These are phyloP conservation scores for Lobophora halterata DNA, from an alignment of 2,888 invertebrate species.

Conservation along the genomic window DNA sequence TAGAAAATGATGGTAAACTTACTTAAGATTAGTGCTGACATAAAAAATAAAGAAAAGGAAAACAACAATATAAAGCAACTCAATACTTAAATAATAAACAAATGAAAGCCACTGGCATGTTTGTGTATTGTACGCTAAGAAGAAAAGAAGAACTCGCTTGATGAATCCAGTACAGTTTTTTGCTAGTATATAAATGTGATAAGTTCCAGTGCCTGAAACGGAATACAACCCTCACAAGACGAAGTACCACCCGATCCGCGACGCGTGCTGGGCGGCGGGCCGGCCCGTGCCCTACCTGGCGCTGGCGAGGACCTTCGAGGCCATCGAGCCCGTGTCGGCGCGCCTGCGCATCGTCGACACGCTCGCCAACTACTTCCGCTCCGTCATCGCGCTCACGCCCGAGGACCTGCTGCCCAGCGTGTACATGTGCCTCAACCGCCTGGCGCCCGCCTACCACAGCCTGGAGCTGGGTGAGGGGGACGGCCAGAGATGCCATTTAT, in stretches of 20 bases:
- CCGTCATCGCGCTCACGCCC: constrained; percentile 93
- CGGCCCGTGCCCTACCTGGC: constrained; percentile 95
- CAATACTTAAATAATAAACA: too few species aligned
- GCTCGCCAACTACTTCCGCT: constrained; percentile 92
- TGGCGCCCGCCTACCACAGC: constrained; percentile 95
- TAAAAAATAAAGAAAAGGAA: too few species aligned
- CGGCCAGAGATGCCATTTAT: too few species aligned
- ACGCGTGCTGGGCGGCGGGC: constrained; percentile 89
- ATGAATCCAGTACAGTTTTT: too few species aligned
- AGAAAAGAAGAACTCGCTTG: too few species aligned
- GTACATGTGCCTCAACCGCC: constrained; percentile 96
- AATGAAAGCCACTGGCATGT: too few species aligned
- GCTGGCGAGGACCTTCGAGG: constrained; percentile 92
- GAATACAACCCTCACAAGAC: constrained; percentile 86
- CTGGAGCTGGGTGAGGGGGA: constrained; percentile 83
- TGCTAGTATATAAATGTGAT: too few species aligned
- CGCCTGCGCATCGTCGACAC: constrained; percentile 96
- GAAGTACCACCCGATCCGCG: constrained; percentile 90
- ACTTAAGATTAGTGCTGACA: too few species aligned
- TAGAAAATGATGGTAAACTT: too few species aligned
- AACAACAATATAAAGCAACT: too few species aligned
- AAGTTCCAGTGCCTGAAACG: constrained; percentile 32
- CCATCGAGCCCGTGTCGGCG: constrained; percentile 91
- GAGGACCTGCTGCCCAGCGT: constrained; percentile 94
- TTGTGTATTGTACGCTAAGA: too few species aligned